Evolutionary conservation across 2,888 invertebrate genomes (phyloP).

Genomic region (Sphinx pinastri): DNA sequence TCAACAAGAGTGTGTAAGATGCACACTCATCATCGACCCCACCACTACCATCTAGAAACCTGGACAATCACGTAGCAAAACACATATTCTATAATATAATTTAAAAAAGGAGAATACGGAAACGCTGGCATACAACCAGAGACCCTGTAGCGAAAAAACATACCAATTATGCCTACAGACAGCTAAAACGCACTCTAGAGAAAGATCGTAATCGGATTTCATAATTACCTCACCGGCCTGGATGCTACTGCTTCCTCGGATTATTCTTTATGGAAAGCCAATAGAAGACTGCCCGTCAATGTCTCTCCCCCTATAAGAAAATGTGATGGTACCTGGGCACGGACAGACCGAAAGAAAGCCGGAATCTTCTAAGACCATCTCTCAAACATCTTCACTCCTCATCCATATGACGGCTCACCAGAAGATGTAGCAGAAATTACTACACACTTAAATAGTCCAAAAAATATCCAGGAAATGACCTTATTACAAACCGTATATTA

Average conservation of each 20-base stretch:
- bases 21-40: conserved; percentile 28
- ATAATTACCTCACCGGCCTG: neutral
- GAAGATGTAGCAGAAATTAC: too few relatives aligned
- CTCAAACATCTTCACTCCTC: too few relatives aligned
- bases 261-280: conserved; percentile 27
- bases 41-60: conserved; percentile 9
- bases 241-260: conserved; percentile 18
- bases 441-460: too few relatives aligned
- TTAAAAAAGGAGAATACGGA: conserved; percentile 31
- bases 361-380: conserved; percentile 25
- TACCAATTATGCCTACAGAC: too few relatives aligned
- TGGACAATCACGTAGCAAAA: neutral
- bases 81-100: conserved; percentile 25
- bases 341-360: conserved; percentile 19
- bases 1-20: conserved; percentile 25
- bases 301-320: conserved; percentile 7
- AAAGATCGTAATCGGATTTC: conserved; percentile 15
- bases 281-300: conserved; percentile 7
- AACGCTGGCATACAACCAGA: conserved; percentile 21
- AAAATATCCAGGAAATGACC: too few relatives aligned
- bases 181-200: conserved; percentile 29
- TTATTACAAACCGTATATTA: too few relatives aligned
- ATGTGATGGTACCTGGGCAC: conserved; percentile 11
- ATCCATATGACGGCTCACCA: too few relatives aligned
- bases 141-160: too few relatives aligned